Base-by-base conservation (phyloP, 2,888 invertebrate species). In the Ectemnius cavifrons region DNA sequence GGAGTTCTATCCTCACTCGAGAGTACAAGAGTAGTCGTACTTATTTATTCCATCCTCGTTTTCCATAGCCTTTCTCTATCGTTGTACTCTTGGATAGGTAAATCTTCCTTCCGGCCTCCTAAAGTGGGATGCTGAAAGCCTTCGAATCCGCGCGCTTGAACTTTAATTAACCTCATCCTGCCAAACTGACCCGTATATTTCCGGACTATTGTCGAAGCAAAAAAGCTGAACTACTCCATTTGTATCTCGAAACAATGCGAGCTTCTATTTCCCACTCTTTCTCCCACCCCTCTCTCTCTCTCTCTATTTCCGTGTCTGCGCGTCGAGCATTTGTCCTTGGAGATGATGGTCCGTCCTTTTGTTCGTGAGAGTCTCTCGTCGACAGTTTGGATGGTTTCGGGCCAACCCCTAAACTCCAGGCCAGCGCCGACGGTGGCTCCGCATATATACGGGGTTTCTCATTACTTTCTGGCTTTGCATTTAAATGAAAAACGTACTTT, bases 401-500 rank as follows among this genome's bases (percentile, higher is more conserved):
- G 37, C 37, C 6, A 37, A 37, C 37, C 37, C 37, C 37, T 37
- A 37, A 37, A 37, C 37, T 37, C 37, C 8, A 37, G 37, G 37
- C 37, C 8, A 11, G 37, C 37, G 37, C 37, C 37, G 37, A 28
- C 28, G 61, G 57, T 16, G 14, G 16, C 52, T 52, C 14, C 52
- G 16, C 52, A 14, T 8, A 13, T 52, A 14, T 20, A 37, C 14
- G 37, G 23, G 71, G 56, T 65, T 76, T 71, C 76, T 72, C 76
- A 72, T 78, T 80, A 71, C 76, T 59, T 60, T 28, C 45, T 14
- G 68, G 74, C 76, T 80, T 80, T 80, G 80, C 80, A 80, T 80
- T 79, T 80, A 80, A 79, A 80, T 80, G 79, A 77, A 79, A 79
- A 79, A 79, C 71, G 77, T 77, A 14, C 59, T 71, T 79, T 63